These are phyloP conservation scores for Ornithoptera priamus DNA, from an alignment of 2,888 invertebrate genomes.

Conservation along the genomic window DNA sequence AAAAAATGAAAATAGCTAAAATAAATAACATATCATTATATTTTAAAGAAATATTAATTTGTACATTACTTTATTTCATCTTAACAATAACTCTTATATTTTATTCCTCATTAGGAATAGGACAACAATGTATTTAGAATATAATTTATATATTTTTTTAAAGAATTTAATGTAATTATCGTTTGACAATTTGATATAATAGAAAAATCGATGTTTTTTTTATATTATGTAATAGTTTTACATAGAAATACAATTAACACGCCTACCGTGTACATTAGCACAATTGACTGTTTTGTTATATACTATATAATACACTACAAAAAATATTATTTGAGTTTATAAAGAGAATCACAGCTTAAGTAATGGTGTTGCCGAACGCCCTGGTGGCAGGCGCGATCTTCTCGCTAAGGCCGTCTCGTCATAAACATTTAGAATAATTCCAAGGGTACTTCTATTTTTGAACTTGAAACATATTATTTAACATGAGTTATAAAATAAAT, in stretches of 20 bases:
- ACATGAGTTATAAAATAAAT: too few species aligned
- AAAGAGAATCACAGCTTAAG: slow-evolving; percentile 74
- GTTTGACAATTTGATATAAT: slow-evolving; percentile 30
- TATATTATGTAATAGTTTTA: slow-evolving; percentile 15
- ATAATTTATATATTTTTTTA: slow-evolving; percentile 56
- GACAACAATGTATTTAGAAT: slow-evolving; percentile 68
- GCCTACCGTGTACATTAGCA: slow-evolving; percentile 16
- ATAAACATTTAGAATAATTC: slow-evolving; percentile 49
- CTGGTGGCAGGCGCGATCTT: slow-evolving; percentile 53
- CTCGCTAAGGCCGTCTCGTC: slow-evolving; percentile 55
- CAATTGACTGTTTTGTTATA: slow-evolving; percentile 29
- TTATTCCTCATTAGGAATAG: slow-evolving; percentile 58
- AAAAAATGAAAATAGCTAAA: slow-evolving; percentile 67
- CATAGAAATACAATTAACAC: slow-evolving; percentile 14
- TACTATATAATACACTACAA: slow-evolving; percentile 35
- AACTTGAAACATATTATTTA: too few species aligned
- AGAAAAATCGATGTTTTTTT: slow-evolving; percentile 16
- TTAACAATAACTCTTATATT: slow-evolving; percentile 48
- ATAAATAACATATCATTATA: slow-evolving; percentile 76
- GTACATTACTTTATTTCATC: slow-evolving; percentile 68
- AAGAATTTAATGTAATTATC: slow-evolving; percentile 29
- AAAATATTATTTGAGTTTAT: slow-evolving; percentile 59
- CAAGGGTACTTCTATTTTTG: not conserved
- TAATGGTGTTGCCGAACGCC: slow-evolving; percentile 70
- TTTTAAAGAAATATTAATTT: slow-evolving; percentile 76